phyloP scores from a whole-genome alignment of 2,113 vertebrate species.

The Cacatua alba region DNA sequence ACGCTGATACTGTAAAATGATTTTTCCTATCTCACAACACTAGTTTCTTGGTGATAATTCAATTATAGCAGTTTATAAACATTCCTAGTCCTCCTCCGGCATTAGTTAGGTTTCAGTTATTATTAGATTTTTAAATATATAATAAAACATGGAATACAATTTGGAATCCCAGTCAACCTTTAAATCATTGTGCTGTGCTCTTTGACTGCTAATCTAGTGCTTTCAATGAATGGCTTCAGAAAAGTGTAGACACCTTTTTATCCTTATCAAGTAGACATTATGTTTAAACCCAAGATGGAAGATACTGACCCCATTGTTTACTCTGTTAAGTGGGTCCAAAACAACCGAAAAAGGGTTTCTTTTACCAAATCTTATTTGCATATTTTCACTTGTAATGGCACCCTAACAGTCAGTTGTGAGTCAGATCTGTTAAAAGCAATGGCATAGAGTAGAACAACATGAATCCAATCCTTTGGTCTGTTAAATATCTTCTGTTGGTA shows the following conservation, averaged over 20 bases:
- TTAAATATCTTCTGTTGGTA: neutral
- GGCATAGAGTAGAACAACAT: neutral
- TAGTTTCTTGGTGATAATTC: neutral
- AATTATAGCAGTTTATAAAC: neutral
- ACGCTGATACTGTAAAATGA: neutral
- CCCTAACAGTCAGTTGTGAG: neutral
- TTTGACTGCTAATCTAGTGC: neutral
- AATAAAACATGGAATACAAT: neutral
- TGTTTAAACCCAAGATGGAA: neutral
- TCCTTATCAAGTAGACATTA: neutral
- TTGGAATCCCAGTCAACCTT: slow-evolving; percentile 36
- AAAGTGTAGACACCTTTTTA: neutral
- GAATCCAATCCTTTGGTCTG: neutral
- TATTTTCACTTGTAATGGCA: neutral
- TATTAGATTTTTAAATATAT: neutral
- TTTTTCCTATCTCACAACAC: neutral
- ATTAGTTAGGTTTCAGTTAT: neutral
- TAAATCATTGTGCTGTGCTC: neutral
- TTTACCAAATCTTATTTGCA: neutral
- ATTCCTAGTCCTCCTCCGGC: neutral
- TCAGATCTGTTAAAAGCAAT: neutral
- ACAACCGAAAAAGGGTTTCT: neutral
- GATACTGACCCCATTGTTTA: neutral
- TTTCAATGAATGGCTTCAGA: neutral
- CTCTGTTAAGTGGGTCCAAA: neutral